A percentile compares a stretch with the other conserved stretches of the same genome.
Conservation (phyloP, 2,113 vertebrate species). For the Camelus dromedarius region DNA sequence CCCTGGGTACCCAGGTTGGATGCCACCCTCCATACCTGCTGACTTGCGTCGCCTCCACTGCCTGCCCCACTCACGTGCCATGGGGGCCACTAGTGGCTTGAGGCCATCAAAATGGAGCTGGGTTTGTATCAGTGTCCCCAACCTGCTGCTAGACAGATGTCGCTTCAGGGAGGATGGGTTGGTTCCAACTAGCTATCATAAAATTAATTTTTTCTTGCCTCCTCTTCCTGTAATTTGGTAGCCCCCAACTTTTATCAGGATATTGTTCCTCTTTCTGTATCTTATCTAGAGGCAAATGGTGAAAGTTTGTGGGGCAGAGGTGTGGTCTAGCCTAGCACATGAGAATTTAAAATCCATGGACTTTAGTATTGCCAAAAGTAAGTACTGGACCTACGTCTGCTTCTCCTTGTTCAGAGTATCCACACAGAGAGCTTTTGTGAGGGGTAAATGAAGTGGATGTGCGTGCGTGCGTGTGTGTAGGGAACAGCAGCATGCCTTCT, state of each 20-base stretch:
- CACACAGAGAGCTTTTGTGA: neutral
- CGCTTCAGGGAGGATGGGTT: neutral
- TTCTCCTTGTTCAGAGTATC: neutral
- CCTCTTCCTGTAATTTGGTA: neutral
- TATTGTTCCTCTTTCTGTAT: neutral
- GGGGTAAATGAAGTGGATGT: neutral
- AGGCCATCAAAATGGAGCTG: neutral
- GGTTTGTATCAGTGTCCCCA: neutral
- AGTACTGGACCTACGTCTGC: neutral
- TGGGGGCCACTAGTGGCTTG: neutral
- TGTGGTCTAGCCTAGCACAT: neutral
- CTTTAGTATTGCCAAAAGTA: neutral
- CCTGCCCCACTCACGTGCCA: neutral
- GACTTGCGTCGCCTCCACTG: neutral
- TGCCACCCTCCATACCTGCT: accelerated
- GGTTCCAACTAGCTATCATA: neutral
- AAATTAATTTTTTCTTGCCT: neutral
- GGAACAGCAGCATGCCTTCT: neutral
- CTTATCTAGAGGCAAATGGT: neutral
- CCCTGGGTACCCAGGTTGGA: neutral
- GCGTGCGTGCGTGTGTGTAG: neutral
- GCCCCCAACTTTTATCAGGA: neutral
- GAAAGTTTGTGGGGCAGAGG: neutral
- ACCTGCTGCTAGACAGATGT: neutral
- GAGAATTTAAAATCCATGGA: neutral